Evolutionary conservation across 2,888 invertebrate species (phyloP), one percentile per base, ranked within the genome.

Genomic region (Ecliptopera silaceata): DNA sequence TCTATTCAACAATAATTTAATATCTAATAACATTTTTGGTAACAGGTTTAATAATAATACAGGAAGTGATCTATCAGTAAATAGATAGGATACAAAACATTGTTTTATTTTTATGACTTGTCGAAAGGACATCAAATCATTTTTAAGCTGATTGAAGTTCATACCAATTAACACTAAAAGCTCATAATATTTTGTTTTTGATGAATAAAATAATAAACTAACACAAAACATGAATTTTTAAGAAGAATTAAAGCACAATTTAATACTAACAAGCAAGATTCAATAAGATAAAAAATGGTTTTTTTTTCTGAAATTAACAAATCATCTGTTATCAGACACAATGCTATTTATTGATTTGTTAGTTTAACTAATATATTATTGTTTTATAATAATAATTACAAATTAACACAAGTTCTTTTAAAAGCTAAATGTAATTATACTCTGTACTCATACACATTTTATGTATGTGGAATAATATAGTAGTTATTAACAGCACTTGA

Each of bases 1-100:
- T 83, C 82, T 87, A 84, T 81, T 83, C 76, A 83, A 85, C 85
- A 79, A 82, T 77, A 82, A 80, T 82, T 63, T 82, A 54, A 39
- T 72, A 79, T 77, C 79, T 80, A 81, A 79, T 81, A 85, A 84
- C 81, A 84, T 88, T 87, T 88, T 88, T 89, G 89, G 88, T 88
- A 88, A 88, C 87, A 82, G 79, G 75, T 79, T 83, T 82, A 80
- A 79, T 36, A 10, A 39, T 39, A 71, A 83, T 82, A 84, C 79
- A 83, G 71, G 68, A 71, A 66, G 68, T 72, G 74, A 75, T 77
- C 76, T 77, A 71, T 69, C 70, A 71, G 63, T 66, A 44, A 45
- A 49, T 44, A 44, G 43, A 44, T 45, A 39, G 38, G 41, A 15
- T 36, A 15, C 15, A 15, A 15, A 36, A 36, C 36, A 36, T 6